These are phyloP conservation scores for Phrynocephalus guinanensis DNA, from an alignment of 2,797 vertebrate species.

Conservation along the genomic window DNA sequence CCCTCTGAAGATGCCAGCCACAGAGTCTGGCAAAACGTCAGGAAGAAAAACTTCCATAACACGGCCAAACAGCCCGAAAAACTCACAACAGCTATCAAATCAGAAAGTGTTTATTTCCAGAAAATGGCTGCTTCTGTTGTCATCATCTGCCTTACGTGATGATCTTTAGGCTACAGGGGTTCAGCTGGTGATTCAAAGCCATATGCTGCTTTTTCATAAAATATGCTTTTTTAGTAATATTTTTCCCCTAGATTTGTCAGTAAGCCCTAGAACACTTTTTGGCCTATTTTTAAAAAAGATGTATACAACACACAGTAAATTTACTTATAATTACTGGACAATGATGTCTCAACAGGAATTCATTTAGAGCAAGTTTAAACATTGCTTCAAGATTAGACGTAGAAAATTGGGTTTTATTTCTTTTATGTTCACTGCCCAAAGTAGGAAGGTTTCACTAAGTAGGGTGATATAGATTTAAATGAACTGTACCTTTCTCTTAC, in stretches of 20 bases:
- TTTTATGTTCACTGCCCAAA: too few relatives aligned
- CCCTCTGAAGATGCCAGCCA: too few relatives aligned
- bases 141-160: too few relatives aligned
- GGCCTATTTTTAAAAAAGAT: neutral
- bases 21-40: too few relatives aligned
- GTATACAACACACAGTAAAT: neutral
- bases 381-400: neutral
- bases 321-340: neutral
- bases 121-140: too few relatives aligned
- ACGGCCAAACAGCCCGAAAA: too few relatives aligned
- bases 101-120: too few relatives aligned
- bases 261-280: neutral
- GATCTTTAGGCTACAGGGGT: neutral
- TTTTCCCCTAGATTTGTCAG: neutral
- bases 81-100: too few relatives aligned
- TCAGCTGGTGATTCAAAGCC: neutral
- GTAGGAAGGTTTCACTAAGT: too few relatives aligned
- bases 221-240: neutral
- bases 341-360: neutral
- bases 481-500: neutral
- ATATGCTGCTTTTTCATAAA: neutral
- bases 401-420: too few relatives aligned
- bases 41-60: too few relatives aligned
- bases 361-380: neutral
- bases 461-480: neutral